Conservation (phyloP, 1,140 invertebrate genomes). For the Mycetomoellerius zeteki region DNA sequence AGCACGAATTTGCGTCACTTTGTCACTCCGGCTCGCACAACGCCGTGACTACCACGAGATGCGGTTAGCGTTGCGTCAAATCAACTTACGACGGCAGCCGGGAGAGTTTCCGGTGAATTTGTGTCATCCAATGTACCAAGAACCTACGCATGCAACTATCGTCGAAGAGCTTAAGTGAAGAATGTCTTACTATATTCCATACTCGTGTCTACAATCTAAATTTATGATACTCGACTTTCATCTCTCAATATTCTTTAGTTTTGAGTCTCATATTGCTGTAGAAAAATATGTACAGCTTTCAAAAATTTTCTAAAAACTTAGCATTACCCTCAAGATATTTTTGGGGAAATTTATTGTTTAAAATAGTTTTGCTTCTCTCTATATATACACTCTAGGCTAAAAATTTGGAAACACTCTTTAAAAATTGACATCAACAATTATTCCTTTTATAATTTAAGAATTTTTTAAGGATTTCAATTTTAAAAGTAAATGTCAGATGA, state of each 20-base stretch:
- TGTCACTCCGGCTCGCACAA: conserved; percentile 48
- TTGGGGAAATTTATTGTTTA: not conserved
- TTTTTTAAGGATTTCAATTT: not conserved
- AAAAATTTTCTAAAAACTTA: not conserved
- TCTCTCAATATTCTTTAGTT: not conserved
- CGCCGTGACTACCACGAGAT: conserved; percentile 45
- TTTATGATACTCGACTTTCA: not conserved
- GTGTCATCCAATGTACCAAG: not conserved
- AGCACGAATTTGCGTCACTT: conserved; percentile 58
- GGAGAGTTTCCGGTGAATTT: conserved; percentile 28
- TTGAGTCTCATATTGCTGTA: not conserved
- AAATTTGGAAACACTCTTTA: no score
- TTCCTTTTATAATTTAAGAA: not conserved
- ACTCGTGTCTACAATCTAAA: not conserved
- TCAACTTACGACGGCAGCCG: conserved; percentile 22
- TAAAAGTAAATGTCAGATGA: not conserved
- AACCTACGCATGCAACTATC: not conserved
- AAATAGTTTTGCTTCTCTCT: not conserved
- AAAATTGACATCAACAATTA: not conserved
- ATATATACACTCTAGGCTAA: no score
- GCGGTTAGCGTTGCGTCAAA: conserved; percentile 53
- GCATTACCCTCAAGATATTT: not conserved
- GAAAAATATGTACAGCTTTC: no score
- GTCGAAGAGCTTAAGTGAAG: not conserved
- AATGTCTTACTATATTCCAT: not conserved